A percentile compares a stretch with the other conserved stretches of the same genome.
Conservation (phyloP, 1,140 invertebrate genomes). For the Brachionus asplanchnoidis region DNA sequence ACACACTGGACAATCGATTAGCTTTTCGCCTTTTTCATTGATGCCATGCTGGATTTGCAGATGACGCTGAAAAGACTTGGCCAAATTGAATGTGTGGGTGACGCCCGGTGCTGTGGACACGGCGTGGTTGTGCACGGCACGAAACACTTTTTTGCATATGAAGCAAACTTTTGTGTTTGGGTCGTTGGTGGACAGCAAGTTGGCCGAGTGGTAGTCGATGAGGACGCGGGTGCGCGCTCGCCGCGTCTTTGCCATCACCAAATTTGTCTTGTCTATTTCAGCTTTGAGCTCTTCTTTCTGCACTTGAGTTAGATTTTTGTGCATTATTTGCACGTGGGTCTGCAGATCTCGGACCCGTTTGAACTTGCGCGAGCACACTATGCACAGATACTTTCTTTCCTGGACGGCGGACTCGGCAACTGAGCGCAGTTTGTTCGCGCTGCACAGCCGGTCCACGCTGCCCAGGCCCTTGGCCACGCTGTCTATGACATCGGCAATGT, state of each 20-base stretch:
- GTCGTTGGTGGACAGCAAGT: not conserved
- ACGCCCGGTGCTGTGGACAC: not conserved
- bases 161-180: conserved; percentile 25
- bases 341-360: not conserved
- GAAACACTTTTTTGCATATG: conserved; percentile 15
- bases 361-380: not conserved
- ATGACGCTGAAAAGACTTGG: conserved; percentile 7
- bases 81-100: not conserved
- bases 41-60: conserved; percentile 20
- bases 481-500: conserved; percentile 15
- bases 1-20: conserved; percentile 26
- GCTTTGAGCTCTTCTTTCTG: not conserved
- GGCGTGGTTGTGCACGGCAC: not conserved
- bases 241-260: not conserved
- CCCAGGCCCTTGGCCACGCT: conserved; percentile 16
- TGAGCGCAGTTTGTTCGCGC: not conserved
- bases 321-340: conserved; percentile 28
- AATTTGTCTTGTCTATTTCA: conserved; percentile 20
- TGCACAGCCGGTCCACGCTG: not conserved
- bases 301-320: not conserved
- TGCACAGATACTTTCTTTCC: conserved; percentile 7
- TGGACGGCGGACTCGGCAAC: not conserved
- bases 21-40: conserved; percentile 24
- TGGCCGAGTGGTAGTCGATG: not conserved
- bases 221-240: not conserved